Base-by-base conservation (phyloP, 2,113 vertebrate species). In the Lontra canadensis region DNA sequence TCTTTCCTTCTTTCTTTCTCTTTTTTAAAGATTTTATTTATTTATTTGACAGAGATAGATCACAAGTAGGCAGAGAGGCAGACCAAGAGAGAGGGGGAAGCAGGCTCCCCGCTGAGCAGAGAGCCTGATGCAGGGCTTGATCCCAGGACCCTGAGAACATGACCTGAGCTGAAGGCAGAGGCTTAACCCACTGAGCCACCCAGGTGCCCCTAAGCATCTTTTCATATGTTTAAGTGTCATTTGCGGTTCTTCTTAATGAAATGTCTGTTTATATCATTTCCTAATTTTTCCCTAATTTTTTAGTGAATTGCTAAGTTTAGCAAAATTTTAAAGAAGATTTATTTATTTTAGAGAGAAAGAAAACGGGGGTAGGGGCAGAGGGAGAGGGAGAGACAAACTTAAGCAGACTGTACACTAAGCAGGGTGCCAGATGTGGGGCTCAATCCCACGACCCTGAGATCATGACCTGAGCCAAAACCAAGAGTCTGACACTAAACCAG, bases 191-290 rank as follows among this genome's bases (percentile, higher is more conserved):
- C 55, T 57, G 55, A 57, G 55, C 55, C 55, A 57, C 55, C 55
- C 20, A 21, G 20, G 20, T 0, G 55, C 55, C 20, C 55, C 55
- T 59, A 14, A 71, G 3, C 42, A 79, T 79, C 26, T 92, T 88
- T 71, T 83, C 31, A 73, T 26, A 69, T 81, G 44, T 71, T 88
- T 79, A 34, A 31, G 6, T 44, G 29, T 55, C 42, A 91, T 73
- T 88, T 78, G 23, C 36, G 67, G 17, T 88, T 91, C 36, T 63
- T 78, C 36, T 63, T 78, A 78, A 34, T 73, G 29, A 93, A 26
- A 12, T 81, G 12, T 81, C 18, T 85, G n/a, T 81, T 94, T 17
- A 36, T n/a, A 44, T 61, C 2, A 42, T 79, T 89, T 92, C 15
- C 42, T 47, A 79, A 29, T 55, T 79, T 93, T 65, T 85, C 12